phyloP scores from a whole-genome alignment of 2,888 invertebrate genomes.

The Drosophila maculinotata region DNA sequence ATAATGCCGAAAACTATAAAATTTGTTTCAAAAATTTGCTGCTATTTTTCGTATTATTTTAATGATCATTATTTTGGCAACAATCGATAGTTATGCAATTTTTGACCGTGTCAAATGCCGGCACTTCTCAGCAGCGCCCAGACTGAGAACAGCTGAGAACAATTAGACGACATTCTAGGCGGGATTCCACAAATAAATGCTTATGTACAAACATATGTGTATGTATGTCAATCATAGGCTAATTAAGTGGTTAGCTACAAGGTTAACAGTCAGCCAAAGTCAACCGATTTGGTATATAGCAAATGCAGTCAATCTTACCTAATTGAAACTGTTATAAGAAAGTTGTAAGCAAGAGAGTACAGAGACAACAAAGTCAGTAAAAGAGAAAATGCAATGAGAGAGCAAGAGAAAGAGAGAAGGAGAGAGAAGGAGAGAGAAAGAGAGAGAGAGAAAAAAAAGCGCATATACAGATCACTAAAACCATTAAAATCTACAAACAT shows the following conservation, averaged over 20 bases:
- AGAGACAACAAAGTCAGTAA: too few species aligned
- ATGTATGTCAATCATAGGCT: slow-evolving; percentile 22
- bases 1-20: slow-evolving; percentile 24
- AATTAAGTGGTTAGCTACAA: slow-evolving; percentile 65
- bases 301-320: not conserved
- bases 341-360: too few species aligned
- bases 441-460: too few species aligned
- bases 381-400: too few species aligned
- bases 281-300: slow-evolving; percentile 25
- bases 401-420: too few species aligned
- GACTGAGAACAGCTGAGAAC: slow-evolving; percentile 46
- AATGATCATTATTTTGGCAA: slow-evolving; percentile 44
- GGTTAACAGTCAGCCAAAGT: slow-evolving; percentile 26
- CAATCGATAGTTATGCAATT: slow-evolving; percentile 63
- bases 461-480: too few species aligned
- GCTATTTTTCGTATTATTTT: not conserved
- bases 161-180: slow-evolving; percentile 62
- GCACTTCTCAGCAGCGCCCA: slow-evolving; percentile 44
- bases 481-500: too few species aligned
- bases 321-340: too few species aligned
- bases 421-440: too few species aligned
- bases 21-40: slow-evolving; percentile 25
- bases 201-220: not conserved
- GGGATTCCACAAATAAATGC: slow-evolving; percentile 28
- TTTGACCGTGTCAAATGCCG: slow-evolving; percentile 34